These are phyloP conservation scores for Tethya wilhelma DNA, from an alignment of 37 sponge, comb jelly and placozoan genomes.

Conservation along the genomic window DNA sequence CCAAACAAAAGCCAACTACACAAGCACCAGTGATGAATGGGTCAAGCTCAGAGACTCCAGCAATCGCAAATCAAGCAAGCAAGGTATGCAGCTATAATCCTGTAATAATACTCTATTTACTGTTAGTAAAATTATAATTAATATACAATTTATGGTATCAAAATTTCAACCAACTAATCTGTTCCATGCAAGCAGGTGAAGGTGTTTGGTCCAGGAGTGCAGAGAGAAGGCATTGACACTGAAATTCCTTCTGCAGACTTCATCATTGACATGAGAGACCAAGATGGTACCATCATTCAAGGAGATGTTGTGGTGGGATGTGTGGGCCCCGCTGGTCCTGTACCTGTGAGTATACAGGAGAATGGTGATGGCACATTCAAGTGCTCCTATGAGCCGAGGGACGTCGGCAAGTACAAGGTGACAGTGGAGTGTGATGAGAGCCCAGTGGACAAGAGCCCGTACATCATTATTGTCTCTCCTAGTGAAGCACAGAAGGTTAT, in stretches of 20 bases:
- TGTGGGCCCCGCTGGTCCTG: slow-evolving; percentile 60
- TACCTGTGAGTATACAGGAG: slow-evolving; percentile 28
- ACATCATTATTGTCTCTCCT: slow-evolving; percentile 61
- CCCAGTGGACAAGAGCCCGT: slow-evolving; percentile 75
- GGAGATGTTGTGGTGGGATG: slow-evolving; percentile 39
- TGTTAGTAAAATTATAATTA: background rate
- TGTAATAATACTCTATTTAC: background rate
- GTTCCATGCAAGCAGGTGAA: slow-evolving; percentile 26
- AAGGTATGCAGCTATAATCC: background rate
- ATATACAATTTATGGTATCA: slow-evolving; percentile 55
- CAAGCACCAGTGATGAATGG: no score
- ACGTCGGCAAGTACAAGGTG: slow-evolving; percentile 57
- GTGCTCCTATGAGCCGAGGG: slow-evolving; percentile 65
- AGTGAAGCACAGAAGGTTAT: slow-evolving; percentile 37
- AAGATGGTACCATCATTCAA: slow-evolving; percentile 58
- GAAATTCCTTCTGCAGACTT: slow-evolving; percentile 58
- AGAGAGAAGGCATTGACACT: slow-evolving; percentile 46
- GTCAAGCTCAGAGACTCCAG: no score
- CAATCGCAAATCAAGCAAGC: no score
- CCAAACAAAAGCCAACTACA: no score
- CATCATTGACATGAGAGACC: slow-evolving; percentile 40
- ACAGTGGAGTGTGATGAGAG: slow-evolving; percentile 56
- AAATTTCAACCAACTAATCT: slow-evolving; percentile 36
- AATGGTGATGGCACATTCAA: slow-evolving; percentile 42
- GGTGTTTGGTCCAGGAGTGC: slow-evolving; percentile 70